Base-by-base conservation (phyloP, 2,113 vertebrate genomes). In the Aptenodytes forsteri region DNA sequence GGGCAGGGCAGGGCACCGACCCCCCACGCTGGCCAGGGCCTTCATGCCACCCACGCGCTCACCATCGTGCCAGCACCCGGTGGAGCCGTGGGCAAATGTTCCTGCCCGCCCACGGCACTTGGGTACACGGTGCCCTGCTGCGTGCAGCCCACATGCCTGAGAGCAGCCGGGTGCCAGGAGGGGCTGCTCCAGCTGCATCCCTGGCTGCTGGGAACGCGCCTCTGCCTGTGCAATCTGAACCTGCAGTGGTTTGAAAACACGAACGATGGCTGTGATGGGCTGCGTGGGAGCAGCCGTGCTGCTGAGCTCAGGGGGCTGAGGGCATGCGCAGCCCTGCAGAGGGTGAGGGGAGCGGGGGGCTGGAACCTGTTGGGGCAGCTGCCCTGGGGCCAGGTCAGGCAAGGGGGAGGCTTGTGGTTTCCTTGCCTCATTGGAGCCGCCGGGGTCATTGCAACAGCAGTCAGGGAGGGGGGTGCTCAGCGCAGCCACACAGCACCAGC, bases 241-340 rank as follows among this genome's bases (percentile, higher is more conserved):
- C 20, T 1, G n/a, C 0, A 0, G 15, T 2, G 16, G 15, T 15
- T 34, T 34, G 66, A 65, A 38, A 36, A 54, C 3, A 5, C 3
- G 29, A 54, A 32, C 1, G 7, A 15, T 1, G 6, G 38, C 73
- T 14, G 27, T 6, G 3, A 34, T 3, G 65, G 40, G 85, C 75
- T 55, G 55, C 1, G 5, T 61, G 47, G 76, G 47, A 69, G 70
- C 40, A 19, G 30, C 30, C 2, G 1, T 0, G 18, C 22, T 17
- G 82, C 26, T 1, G 11, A 40, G 10, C 42, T 34, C 7, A 1
- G 44, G 13, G 61, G 36, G 18, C 36, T n/a, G 9, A 7, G 18
- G n/a, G 44, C 30, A 21, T 13, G 0, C 13, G 2, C 38, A 38
- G 21, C 34, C 9, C 9, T 2, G 17, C 1, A 6, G 34, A 29